Percentiles rank a stretch among this genome's conserved stretches.
These are phyloP conservation scores for Silurus meridionalis DNA, from an alignment of 2,113 vertebrate genomes.

Conservation along the genomic window DNA sequence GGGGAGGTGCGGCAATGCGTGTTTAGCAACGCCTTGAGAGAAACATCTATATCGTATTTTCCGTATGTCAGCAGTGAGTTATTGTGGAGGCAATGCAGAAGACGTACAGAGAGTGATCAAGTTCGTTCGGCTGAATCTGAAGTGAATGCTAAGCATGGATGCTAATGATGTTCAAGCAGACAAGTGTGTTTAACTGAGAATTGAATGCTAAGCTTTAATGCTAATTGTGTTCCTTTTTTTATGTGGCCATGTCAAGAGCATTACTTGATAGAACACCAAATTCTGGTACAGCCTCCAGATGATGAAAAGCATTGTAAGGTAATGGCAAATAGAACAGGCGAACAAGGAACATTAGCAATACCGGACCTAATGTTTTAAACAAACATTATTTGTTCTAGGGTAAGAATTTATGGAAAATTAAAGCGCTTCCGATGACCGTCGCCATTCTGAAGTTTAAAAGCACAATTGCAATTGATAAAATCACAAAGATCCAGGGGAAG, in stretches of 20 bases:
- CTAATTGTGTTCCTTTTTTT: neutral
- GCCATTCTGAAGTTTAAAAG: neutral
- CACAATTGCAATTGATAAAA: neutral
- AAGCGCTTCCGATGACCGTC: conserved; percentile 10
- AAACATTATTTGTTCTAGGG: conserved; percentile 33
- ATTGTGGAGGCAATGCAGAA: neutral
- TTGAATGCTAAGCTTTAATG: conserved; percentile 17
- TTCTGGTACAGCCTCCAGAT: neutral
- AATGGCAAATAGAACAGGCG: conserved; percentile 35
- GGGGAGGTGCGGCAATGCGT: neutral
- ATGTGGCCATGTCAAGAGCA: conserved; percentile 27
- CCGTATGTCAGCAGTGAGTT: conserved; percentile 11
- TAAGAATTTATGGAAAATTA: conserved; percentile 12
- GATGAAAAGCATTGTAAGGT: conserved; percentile 38
- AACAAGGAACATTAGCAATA: conserved; percentile 47
- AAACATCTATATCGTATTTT: neutral
- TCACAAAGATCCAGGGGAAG: neutral
- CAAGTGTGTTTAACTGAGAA: neutral
- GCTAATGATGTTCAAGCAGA: conserved; percentile 4
- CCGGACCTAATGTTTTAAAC: conserved; percentile 49
- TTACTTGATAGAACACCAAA: conserved; percentile 32
- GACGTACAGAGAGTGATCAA: neutral
- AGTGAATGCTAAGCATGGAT: conserved; percentile 16
- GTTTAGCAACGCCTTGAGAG: neutral
- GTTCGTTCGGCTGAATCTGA: neutral